Percentiles rank a stretch among this genome's conserved stretches.
Conservation (phyloP, 2,888 invertebrate species). For the Pseudolycoriella hygida region DNA sequence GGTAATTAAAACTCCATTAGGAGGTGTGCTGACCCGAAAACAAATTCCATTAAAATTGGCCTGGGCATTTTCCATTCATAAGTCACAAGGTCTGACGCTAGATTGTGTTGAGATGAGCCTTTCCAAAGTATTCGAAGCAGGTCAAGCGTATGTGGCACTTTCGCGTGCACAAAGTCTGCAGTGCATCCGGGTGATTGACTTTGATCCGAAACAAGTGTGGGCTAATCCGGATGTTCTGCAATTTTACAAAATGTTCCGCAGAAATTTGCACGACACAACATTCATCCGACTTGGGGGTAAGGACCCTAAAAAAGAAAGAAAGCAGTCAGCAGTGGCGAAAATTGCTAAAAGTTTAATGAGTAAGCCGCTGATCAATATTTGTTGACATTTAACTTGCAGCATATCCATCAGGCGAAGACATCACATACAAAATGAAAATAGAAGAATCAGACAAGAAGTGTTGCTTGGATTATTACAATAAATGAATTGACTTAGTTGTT, state of each 20-base stretch:
- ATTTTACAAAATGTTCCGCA: constrained; percentile 58
- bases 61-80: constrained; percentile 97
- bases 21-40: constrained; percentile 31
- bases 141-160: constrained; percentile 90
- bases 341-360: constrained; percentile 25
- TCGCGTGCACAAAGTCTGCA: constrained; percentile 80
- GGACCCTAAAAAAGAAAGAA: constrained; percentile 12
- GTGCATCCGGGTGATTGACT: constrained; percentile 72
- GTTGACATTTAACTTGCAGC: constrained; percentile 8
- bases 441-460: too few relatives aligned
- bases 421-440: too few relatives aligned
- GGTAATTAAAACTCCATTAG: constrained; percentile 51
- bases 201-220: constrained; percentile 72
- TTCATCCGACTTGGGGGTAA: constrained; percentile 40
- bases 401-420: too few relatives aligned
- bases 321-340: constrained; percentile 18
- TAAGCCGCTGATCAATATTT: constrained; percentile 22
- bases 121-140: constrained; percentile 81
- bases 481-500: too few relatives aligned
- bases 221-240: constrained; percentile 68
- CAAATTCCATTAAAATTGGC: constrained; percentile 72
- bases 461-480: too few relatives aligned
- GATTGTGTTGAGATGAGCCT: constrained; percentile 93
- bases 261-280: constrained; percentile 43
- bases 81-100: constrained; percentile 84